Percentiles rank a stretch among this genome's conserved stretches.
Conservation (phyloP, 2,113 vertebrate genomes). For the Myrmophylax atrothorax region DNA sequence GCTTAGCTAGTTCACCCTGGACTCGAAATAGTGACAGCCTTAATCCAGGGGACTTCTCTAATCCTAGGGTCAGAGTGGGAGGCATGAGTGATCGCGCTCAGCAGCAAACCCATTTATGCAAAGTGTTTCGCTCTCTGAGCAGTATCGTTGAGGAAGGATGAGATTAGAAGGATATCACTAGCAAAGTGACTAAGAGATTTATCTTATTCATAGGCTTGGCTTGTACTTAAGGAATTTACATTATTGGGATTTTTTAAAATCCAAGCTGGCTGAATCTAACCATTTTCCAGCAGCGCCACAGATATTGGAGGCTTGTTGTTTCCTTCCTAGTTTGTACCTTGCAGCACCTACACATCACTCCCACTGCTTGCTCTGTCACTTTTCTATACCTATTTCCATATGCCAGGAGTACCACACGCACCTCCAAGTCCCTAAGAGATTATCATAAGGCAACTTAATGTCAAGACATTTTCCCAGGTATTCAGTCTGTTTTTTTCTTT, state of each 20-base stretch:
- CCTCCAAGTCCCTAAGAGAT: not conserved
- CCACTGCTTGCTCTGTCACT: not conserved
- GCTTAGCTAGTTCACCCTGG: conserved; percentile 13
- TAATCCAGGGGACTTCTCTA: conserved; percentile 53
- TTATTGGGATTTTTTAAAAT: conserved; percentile 53
- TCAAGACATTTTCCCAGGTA: not conserved
- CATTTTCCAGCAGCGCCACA: not conserved
- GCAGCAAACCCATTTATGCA: conserved; percentile 51
- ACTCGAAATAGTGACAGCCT: conserved; percentile 57
- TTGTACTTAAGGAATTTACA: conserved; percentile 57
- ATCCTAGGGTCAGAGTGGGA: not conserved
- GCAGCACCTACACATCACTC: not conserved
- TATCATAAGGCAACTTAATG: not conserved
- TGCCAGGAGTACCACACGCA: not conserved
- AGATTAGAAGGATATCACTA: conserved; percentile 64
- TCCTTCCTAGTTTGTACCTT: not conserved
- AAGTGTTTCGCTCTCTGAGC: conserved; percentile 42
- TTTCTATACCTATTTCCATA: not conserved
- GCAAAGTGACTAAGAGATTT: conserved; percentile 67
- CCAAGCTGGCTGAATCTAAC: not conserved
- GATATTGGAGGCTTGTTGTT: not conserved
- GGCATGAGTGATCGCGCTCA: conserved; percentile 24
- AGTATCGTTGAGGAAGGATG: conserved; percentile 35
- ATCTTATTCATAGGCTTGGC: conserved; percentile 52
- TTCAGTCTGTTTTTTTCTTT: not conserved